Percentiles rank a stretch among this genome's conserved stretches.
phyloP scores from a whole-genome alignment of 2,888 invertebrate genomes.

The Diplolepis rosae region DNA sequence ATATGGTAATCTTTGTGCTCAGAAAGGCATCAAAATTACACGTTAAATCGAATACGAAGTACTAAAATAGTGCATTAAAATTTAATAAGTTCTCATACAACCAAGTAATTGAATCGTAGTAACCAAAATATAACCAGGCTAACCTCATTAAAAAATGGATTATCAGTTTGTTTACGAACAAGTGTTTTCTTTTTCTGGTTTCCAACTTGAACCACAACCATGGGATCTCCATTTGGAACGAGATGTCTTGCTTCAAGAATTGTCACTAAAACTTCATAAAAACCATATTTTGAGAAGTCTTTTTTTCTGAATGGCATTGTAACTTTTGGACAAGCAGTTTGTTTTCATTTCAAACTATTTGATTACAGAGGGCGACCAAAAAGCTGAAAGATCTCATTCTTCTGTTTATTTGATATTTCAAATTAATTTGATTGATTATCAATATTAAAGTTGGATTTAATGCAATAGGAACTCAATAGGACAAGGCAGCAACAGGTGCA shows the following conservation, averaged over 20 bases:
- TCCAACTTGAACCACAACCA: conserved; percentile 79
- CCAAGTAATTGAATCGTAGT: background rate
- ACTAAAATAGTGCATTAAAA: conserved; percentile 72
- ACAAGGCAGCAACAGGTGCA: no score
- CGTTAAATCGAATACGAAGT: conserved; percentile 81
- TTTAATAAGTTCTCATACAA: background rate
- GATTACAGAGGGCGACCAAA: background rate
- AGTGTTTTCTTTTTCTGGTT: conserved; percentile 78
- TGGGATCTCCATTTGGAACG: conserved; percentile 76
- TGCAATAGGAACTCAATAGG: no score
- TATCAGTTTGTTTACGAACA: conserved; percentile 77
- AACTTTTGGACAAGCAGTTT: no score
- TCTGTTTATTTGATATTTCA: background rate
- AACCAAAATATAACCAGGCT: conserved; percentile 11
- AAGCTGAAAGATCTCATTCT: background rate
- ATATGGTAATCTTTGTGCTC: conserved; percentile 77
- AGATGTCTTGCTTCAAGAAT: conserved; percentile 81
- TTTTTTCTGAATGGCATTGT: no score
- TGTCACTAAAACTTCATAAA: conserved; percentile 79
- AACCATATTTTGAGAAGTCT: conserved; percentile 46
- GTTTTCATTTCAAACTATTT: background rate
- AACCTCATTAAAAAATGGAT: conserved; percentile 82
- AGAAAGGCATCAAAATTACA: conserved; percentile 77
- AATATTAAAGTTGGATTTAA: no score
- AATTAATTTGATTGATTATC: no score